Evolutionary conservation across 1,140 invertebrate genomes (phyloP), one percentile per base, ranked within the genome.

Genomic region (Temnothorax nylanderi): DNA sequence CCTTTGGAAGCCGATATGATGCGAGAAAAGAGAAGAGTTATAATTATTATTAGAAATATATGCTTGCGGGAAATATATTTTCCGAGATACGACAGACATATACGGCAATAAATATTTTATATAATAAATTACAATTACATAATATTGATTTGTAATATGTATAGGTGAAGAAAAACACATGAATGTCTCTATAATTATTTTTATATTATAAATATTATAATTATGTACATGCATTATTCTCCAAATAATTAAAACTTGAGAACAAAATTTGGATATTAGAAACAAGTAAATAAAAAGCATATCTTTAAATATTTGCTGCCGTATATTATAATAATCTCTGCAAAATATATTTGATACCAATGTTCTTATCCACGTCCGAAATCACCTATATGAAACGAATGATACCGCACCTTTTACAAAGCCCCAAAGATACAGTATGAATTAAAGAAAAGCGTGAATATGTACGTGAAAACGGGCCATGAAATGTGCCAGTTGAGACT

Each of bases 1-100:
- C 92, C 94, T 94, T 88, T 75, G 65, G 89, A 93, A 92, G 86
- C 91, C 91, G 75, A 91, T 26, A 26, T 85, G 85, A 87, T 90
- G 90, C 76, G 58, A 62, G 85, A 87, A 90, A 90, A 82, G 77
- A 90, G 74, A 90, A 60, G 77, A 65, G 77, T 78, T 11, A 62
- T 60, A 21, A 87, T 90, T 89, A 90, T 11, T 90, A 76, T 60
- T 51, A 18, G 13, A 32, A 60, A 65, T 44, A 44, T 82, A 72
- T n/a, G n/a, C 10, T 51, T 44, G 34, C 10, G 6, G 41, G 7
- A 21, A 37, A 44, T 6, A 44, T 58, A 8, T 32, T 58, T 67
- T 2, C 64, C 37, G 37, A 44, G 64, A 32, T n/a, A 1, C 64
- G 2, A 13, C 32, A 21, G 4, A 81, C 4, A 71, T 0, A 18